Evolutionary conservation across 2,888 invertebrate species (phyloP).

Genomic region (Xanthorhoe designata): DNA sequence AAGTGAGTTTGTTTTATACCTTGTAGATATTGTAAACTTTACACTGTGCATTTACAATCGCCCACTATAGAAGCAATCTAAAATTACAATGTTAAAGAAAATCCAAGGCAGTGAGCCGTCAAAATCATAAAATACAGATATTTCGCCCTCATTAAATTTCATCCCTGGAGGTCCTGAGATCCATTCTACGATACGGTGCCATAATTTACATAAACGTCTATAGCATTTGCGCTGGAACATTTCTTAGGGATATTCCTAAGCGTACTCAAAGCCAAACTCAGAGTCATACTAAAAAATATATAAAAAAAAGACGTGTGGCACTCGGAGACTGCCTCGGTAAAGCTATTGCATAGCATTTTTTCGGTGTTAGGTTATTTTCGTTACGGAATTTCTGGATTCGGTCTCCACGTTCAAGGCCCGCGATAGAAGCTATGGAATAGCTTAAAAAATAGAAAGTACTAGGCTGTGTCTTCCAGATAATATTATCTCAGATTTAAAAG

Average conservation of each 20-base stretch:
- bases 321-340: too few relatives aligned
- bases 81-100: constrained; percentile 12
- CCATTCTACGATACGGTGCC: constrained; percentile 59
- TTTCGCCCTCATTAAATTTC: constrained; percentile 57
- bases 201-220: constrained; percentile 74
- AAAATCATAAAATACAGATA: constrained; percentile 47
- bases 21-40: too few relatives aligned
- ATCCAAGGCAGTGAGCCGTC: constrained; percentile 14
- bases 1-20: too few relatives aligned
- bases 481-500: too few relatives aligned
- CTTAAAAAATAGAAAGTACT: too few relatives aligned
- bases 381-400: too few relatives aligned
- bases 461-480: too few relatives aligned
- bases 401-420: too few relatives aligned
- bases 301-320: too few relatives aligned
- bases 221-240: constrained; percentile 48
- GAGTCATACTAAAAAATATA: background rate
- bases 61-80: constrained; percentile 2
- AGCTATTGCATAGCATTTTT: too few relatives aligned
- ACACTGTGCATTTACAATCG: background rate
- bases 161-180: constrained; percentile 61
- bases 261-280: constrained; percentile 7
- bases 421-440: too few relatives aligned
- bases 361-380: too few relatives aligned
- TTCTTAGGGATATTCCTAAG: constrained; percentile 19